Percentiles rank a stretch among this genome's conserved stretches.
Conservation (phyloP, 2,797 vertebrate species). For the Rhinichthys osculus region DNA sequence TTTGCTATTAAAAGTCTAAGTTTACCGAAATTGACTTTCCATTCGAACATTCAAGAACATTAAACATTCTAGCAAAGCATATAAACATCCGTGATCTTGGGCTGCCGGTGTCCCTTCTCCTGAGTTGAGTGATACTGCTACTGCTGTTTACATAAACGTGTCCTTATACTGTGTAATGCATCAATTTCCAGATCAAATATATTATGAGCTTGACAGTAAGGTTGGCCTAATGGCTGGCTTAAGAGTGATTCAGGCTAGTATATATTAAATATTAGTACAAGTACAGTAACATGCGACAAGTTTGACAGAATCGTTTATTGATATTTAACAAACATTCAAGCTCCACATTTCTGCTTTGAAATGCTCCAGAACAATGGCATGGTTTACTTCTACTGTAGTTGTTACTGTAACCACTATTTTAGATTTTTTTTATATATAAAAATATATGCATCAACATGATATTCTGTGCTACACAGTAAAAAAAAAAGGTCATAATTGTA, state of each 20-base stretch:
- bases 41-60: constrained; percentile 50
- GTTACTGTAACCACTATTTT: not conserved
- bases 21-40: constrained; percentile 60
- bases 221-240: not conserved
- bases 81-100: constrained; percentile 52
- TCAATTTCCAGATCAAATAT: not conserved
- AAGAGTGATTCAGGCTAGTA: not conserved
- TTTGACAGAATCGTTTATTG: not conserved
- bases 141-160: not conserved
- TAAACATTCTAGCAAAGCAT: constrained; percentile 46
- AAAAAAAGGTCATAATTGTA: not conserved
- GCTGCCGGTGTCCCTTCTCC: not conserved
- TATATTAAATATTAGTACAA: not conserved
- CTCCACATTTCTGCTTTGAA: not conserved
- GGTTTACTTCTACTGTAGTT: not conserved
- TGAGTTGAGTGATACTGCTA: not conserved
- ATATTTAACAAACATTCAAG: not conserved
- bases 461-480: not conserved
- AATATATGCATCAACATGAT: not conserved
- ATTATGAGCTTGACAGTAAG: not conserved
- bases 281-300: not conserved
- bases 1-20: constrained; percentile 57
- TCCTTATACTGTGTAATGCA: not conserved
- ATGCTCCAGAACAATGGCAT: not conserved
- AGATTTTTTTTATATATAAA: not conserved